A percentile compares a stretch with the other conserved stretches of the same genome.
Evolutionary conservation across 2,888 invertebrate genomes (phyloP).

Genomic region (Trichogramma dendrolimi): DNA sequence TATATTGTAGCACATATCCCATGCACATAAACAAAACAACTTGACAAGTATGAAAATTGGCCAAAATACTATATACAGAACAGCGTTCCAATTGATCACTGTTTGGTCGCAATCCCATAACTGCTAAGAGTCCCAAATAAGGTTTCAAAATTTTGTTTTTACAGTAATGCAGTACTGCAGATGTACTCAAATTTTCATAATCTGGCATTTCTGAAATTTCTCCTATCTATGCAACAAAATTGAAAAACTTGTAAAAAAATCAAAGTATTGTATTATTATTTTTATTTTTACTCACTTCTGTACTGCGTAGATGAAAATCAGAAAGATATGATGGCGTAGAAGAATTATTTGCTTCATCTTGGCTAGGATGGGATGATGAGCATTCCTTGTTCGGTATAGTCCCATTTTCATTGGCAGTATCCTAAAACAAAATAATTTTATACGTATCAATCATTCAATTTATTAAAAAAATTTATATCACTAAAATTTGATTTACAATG

Average conservation of each 20-base stretch:
- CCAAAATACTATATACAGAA: slow-evolving; percentile 60
- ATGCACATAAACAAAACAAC: slow-evolving; percentile 64
- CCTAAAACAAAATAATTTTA: slow-evolving; percentile 16
- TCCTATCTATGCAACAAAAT: slow-evolving; percentile 57
- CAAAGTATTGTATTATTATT: slow-evolving; percentile 12
- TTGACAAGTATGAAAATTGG: slow-evolving; percentile 66
- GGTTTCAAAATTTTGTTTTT: slow-evolving; percentile 77
- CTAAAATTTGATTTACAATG: slow-evolving; percentile 10
- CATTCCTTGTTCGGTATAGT: slow-evolving; percentile 41
- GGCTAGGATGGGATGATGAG: slow-evolving; percentile 31
- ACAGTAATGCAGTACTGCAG: slow-evolving; percentile 75
- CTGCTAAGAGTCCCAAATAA: slow-evolving; percentile 68
- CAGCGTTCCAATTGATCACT: slow-evolving; percentile 62
- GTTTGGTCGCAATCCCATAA: slow-evolving; percentile 71
- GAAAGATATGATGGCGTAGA: slow-evolving; percentile 43
- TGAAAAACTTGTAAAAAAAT: slow-evolving; percentile 38
- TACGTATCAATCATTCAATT: background rate
- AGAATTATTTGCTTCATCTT: slow-evolving; percentile 35
- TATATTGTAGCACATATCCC: slow-evolving; percentile 74
- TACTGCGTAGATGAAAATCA: slow-evolving; percentile 45
- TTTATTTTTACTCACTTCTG: slow-evolving; percentile 41
- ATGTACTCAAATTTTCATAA: slow-evolving; percentile 67
- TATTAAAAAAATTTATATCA: background rate
- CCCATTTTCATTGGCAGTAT: slow-evolving; percentile 27
- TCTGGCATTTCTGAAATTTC: slow-evolving; percentile 68